Base-by-base conservation (phyloP, 2,888 invertebrate genomes). In the Ischnus inquisitorius region DNA sequence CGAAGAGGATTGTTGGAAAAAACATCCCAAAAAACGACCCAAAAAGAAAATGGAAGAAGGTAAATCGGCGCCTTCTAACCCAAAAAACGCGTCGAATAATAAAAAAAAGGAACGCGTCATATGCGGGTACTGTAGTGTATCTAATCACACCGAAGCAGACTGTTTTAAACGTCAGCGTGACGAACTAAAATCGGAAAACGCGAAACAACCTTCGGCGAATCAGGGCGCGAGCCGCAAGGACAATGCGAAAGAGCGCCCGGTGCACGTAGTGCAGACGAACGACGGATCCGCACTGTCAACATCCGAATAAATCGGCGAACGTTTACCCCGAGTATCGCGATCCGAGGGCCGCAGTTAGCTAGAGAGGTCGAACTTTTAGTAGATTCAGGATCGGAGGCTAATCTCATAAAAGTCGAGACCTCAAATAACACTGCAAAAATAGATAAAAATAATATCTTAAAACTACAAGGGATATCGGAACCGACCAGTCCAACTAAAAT, bases 221-320 rank as follows among this genome's bases (percentile, higher is more conserved):
- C 54, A 28, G 79, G 71, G 64, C 46, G 75, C 51, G 28, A 68
- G 74, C 62, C 80, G 69, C 10, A 69, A 22, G 68, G 80, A 69
- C 39, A 60, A 19, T 12, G 25, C 28, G 16, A 19, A 10, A n/a
- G 22, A 75, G 68, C 74, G 74, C 65, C 51, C 60, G 0, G 74
- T 80, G 2, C 46, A 39, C n/a, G 6, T 60, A 14, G 10, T 41
- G 3, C 65, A 68, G 5, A 14, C 22, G 62, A 48, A 48, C 60
- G 74, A 75, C 25, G 60, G 46, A 16, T 80, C 46, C 60, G 80
- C 22, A 80, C 79, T 25, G 75, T 64, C 62, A 81, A 54, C 46
- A n/a, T 80, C 60, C 16, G 75, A 46, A 28, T 69, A 62, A 75
- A 41, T 16, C 48, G 39, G 22, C 25, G 48, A 6, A 62, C 75